A percentile compares a stretch with the other conserved stretches of the same genome.
phyloP scores from a whole-genome alignment of 2,888 invertebrate species.

The Candidula unifasciata region DNA sequence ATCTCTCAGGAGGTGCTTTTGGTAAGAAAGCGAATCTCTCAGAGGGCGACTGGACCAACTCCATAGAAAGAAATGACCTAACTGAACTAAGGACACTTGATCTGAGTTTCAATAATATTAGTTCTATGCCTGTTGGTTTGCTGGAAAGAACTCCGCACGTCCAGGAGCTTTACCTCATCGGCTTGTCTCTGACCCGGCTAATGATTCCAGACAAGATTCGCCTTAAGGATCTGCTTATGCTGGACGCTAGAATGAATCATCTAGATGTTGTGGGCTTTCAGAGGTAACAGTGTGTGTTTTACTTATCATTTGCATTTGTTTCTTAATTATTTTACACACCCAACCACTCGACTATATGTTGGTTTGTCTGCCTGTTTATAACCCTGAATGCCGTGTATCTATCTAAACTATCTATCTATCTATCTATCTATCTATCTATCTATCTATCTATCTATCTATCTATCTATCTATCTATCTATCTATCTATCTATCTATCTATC shows the following conservation, averaged over 20 bases:
- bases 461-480: no score
- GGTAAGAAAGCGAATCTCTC: background rate
- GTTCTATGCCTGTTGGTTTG: background rate
- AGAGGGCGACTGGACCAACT: no score
- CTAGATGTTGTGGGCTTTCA: conserved; percentile 3
- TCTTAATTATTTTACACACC: no score
- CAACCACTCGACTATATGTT: no score
- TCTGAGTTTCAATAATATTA: conserved; percentile 42
- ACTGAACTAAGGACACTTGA: conserved; percentile 19
- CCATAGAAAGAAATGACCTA: background rate
- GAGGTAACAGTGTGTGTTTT: conserved; percentile 2
- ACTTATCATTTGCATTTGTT: background rate
- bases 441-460: no score
- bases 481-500: no score
- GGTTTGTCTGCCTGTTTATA: background rate
- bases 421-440: no score
- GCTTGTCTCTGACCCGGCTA: background rate
- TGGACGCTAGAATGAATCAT: conserved; percentile 1
- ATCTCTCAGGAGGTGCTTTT: no score
- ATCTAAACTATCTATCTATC: no score
- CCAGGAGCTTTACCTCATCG: background rate
- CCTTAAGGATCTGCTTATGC: background rate
- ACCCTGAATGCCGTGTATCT: no score
- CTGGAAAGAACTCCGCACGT: background rate
- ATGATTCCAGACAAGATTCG: background rate